Percentiles rank a stretch among this genome's conserved stretches.
phyloP scores from a whole-genome alignment of 1,140 invertebrate genomes.

The Leptonema lineaticorne region DNA sequence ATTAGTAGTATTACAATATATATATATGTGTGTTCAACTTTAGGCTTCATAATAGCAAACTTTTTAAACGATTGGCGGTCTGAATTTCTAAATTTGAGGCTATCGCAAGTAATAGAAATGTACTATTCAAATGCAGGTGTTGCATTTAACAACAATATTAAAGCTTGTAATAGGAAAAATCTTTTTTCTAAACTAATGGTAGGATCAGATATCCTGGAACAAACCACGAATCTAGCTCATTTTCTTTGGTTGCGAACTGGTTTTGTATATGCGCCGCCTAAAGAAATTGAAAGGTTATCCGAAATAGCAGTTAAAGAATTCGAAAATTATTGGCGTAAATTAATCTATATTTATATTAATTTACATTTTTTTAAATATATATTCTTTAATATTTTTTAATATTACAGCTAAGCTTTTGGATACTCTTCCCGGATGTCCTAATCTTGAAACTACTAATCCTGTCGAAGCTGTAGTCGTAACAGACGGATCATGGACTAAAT shows the following conservation, averaged over 20 bases:
- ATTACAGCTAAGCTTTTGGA: conserved; percentile 38
- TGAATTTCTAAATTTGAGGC: conserved; percentile 53
- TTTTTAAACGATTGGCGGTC: conserved; percentile 57
- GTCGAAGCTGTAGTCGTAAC: conserved; percentile 56
- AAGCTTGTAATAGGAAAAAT: conserved; percentile 59
- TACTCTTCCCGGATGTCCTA: conserved; percentile 47
- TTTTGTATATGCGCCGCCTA: conserved; percentile 48
- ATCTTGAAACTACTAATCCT: conserved; percentile 45
- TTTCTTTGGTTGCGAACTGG: conserved; percentile 51
- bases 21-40: conserved; percentile 20
- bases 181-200: conserved; percentile 53
- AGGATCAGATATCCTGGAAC: conserved; percentile 45
- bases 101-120: conserved; percentile 69
- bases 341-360: neutral
- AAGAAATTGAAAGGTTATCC: conserved; percentile 50
- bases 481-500: conserved; percentile 56
- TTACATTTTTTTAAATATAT: conserved; percentile 10
- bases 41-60: conserved; percentile 63
- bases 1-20: neutral
- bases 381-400: neutral
- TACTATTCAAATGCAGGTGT: conserved; percentile 67
- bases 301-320: conserved; percentile 49
- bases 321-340: conserved; percentile 53
- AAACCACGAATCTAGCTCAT: conserved; percentile 50
- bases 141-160: conserved; percentile 55